These are phyloP conservation scores for Hipposideros larvatus DNA, from an alignment of 2,797 vertebrate species.

Conservation along the genomic window DNA sequence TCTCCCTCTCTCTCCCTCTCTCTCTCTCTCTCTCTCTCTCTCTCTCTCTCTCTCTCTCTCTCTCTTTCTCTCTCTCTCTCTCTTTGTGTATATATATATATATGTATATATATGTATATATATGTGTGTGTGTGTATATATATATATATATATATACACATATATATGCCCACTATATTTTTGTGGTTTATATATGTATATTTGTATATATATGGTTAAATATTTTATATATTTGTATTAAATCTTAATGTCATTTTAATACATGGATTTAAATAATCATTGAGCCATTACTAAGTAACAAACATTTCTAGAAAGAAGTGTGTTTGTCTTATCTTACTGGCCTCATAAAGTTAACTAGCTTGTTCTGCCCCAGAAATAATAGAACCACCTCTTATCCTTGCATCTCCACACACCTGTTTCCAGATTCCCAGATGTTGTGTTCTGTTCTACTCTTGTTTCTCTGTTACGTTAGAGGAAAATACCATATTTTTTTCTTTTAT, in stretches of 20 bases:
- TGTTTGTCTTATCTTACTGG: neutral
- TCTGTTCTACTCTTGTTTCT: neutral
- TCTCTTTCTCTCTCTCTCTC: neutral
- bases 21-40: neutral
- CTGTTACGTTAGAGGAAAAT: neutral
- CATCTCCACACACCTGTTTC: neutral
- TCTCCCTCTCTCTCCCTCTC: neutral
- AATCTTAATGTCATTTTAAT: neutral
- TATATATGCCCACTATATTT: neutral
- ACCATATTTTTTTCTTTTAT: neutral
- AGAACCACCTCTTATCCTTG: neutral
- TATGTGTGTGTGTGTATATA: too few relatives aligned
- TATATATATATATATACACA: neutral
- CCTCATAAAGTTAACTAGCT: neutral
- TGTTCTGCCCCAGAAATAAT: neutral
- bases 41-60: neutral
- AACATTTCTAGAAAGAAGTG: neutral
- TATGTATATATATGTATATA: too few relatives aligned
- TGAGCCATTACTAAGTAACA: neutral
- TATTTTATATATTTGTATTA: conserved; percentile 24
- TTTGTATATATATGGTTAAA: neutral
- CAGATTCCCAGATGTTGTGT: neutral
- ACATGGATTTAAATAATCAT: neutral
- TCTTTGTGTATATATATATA: too few relatives aligned
- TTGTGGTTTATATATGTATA: neutral